These are phyloP conservation scores for Drymonia ruficornis DNA, from an alignment of 2,888 invertebrate genomes.

Conservation along the genomic window DNA sequence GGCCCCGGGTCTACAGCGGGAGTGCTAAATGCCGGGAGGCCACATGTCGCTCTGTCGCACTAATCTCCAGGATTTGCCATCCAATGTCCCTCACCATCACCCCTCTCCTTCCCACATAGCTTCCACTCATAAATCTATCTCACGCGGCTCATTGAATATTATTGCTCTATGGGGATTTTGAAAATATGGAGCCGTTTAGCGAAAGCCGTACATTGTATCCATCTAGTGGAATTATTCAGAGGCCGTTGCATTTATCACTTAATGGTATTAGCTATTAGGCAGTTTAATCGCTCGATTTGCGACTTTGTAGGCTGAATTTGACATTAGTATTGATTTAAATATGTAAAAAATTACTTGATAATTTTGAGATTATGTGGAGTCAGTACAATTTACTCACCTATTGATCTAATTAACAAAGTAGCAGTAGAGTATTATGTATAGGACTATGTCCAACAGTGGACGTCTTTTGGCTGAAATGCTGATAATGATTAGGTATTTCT, in stretches of 20 bases:
- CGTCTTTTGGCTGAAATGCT: too few relatives aligned
- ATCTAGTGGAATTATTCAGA: constrained; percentile 82
- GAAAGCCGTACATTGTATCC: constrained; percentile 83
- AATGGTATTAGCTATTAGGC: constrained; percentile 83
- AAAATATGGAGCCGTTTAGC: constrained; percentile 85
- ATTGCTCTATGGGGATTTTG: constrained; percentile 85
- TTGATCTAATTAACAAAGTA: too few relatives aligned
- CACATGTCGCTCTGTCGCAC: constrained; percentile 83
- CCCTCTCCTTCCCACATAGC: constrained; percentile 58
- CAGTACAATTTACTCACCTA: too few relatives aligned
- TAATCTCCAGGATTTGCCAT: constrained; percentile 84
- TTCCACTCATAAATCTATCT: constrained; percentile 63
- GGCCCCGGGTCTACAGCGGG: constrained; percentile 41
- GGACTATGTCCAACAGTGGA: too few relatives aligned
- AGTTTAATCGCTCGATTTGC: constrained; percentile 80
- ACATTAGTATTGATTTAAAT: constrained; percentile 6
- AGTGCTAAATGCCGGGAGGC: constrained; percentile 80
- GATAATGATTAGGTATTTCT: too few relatives aligned
- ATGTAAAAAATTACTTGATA: background rate
- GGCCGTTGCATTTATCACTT: constrained; percentile 82
- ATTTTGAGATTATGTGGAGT: too few relatives aligned
- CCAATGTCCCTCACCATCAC: constrained; percentile 68
- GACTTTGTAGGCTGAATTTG: constrained; percentile 65
- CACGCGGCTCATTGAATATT: constrained; percentile 81
- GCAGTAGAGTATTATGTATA: too few relatives aligned